A percentile compares a stretch with the other conserved stretches of the same genome.
phyloP scores from a whole-genome alignment of 2,888 invertebrate species.

The Lasioglossum pauxillum region DNA sequence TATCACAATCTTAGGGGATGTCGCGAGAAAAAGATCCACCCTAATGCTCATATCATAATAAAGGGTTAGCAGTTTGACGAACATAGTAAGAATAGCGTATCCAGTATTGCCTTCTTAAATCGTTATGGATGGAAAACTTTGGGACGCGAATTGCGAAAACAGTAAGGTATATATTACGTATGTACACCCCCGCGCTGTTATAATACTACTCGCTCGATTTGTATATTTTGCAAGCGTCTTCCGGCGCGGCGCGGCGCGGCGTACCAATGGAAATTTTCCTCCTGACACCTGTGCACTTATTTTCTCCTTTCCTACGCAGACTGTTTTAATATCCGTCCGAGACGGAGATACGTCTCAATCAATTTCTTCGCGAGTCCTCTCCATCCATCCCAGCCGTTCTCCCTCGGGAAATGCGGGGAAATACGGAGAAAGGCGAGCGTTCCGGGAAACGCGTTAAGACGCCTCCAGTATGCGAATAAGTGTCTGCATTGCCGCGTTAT shows the following conservation, averaged over 20 bases:
- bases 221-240: neutral
- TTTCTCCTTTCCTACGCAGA: constrained; percentile 58
- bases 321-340: constrained; percentile 76
- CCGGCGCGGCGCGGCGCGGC: neutral
- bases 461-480: constrained; percentile 50
- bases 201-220: neutral
- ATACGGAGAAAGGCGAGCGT: constrained; percentile 20
- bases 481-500: constrained; percentile 32
- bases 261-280: constrained; percentile 11
- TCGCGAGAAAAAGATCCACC: too few relatives aligned
- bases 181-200: neutral
- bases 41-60: too few relatives aligned
- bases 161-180: too few relatives aligned
- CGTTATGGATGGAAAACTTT: too few relatives aligned
- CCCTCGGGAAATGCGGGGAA: constrained; percentile 64
- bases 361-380: constrained; percentile 71
- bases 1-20: too few relatives aligned
- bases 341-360: constrained; percentile 78
- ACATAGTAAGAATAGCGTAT: too few relatives aligned
- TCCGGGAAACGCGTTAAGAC: constrained; percentile 16
- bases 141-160: too few relatives aligned
- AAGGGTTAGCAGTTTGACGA: too few relatives aligned
- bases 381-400: constrained; percentile 32
- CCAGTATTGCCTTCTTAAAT: too few relatives aligned
- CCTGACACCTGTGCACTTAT: constrained; percentile 59